Conservation (phyloP, 2,797 vertebrate species). For the Centroberyx gerrardi region DNA sequence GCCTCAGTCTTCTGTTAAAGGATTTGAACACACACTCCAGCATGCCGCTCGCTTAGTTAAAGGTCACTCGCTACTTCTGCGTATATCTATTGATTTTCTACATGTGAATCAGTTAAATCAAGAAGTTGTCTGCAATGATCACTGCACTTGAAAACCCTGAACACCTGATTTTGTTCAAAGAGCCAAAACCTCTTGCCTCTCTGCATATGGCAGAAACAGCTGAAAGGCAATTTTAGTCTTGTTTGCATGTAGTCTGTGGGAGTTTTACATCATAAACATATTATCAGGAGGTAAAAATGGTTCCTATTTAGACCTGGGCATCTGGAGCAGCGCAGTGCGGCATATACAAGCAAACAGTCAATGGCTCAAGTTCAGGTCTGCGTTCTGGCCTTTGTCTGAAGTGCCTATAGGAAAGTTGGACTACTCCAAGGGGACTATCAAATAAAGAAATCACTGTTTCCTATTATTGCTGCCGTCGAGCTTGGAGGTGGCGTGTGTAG, state of each 20-base stretch:
- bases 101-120: too few species aligned
- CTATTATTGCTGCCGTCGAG: constrained; percentile 48
- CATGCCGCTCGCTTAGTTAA: too few species aligned
- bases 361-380: constrained; percentile 12
- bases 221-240: not conserved
- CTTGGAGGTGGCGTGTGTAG: constrained; percentile 39
- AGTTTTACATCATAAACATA: constrained; percentile 37
- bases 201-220: not conserved
- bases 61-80: too few species aligned
- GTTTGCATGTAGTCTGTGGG: constrained; percentile 2
- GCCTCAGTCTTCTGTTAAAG: too few species aligned
- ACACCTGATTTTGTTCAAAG: constrained; percentile 8
- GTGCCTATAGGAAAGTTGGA: constrained; percentile 53
- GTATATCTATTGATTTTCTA: too few species aligned
- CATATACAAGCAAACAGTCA: constrained; percentile 42
- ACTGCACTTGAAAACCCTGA: not conserved
- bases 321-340: constrained; percentile 18
- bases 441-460: constrained; percentile 62
- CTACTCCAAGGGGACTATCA: constrained; percentile 42
- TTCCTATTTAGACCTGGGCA: constrained; percentile 27
- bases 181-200: not conserved
- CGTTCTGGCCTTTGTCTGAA: constrained; percentile 49
- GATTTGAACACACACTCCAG: too few species aligned
- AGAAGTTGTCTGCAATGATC: constrained; percentile 5
- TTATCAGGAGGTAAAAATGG: constrained; percentile 36